Evolutionary conservation across 2,888 invertebrate genomes (phyloP), one percentile per base, ranked within the genome.

Genomic region (Zelleria hepariella): DNA sequence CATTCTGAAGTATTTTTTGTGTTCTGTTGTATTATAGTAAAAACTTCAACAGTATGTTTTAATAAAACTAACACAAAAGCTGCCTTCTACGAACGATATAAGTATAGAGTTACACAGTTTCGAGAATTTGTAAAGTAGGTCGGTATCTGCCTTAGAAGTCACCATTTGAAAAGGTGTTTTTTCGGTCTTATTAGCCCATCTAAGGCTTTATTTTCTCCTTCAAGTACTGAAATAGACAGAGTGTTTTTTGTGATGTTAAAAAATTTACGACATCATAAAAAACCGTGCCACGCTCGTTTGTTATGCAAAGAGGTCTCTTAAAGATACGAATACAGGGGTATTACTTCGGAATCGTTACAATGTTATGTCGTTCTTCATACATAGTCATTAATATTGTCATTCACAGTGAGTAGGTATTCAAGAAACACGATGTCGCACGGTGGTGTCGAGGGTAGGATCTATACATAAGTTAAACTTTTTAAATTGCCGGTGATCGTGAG

Each of bases 251-350:
- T 74, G 78, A 77, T 78, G 83, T 82, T 83, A 85, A 85, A 84
- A n/a, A 83, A 49, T 86, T 85, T 85, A 86, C 80, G 67, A 73
- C 71, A 5, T 80, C 83, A 74, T 86, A 86, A 86, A 86, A 85
- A 78, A 68, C 75, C 77, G 69, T 72, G 70, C 73, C 70, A 67
- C 72, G 71, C 74, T 74, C 80, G 79, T 78, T 79, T 77, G 74
- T 74, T 65, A 69, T 72, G 73, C 49, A 24, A 56, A 58, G 26
- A 51, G 58, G 52, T 42, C 59, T 48, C 53, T 56, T 32, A 21
- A 27, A 32, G 42, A 18, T 55, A 55, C 53, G 25, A 24, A n/a
- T 53, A 24, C 32, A 10, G 20, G n/a, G 21, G 32, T 8, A 55
- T 26, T 18, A 54, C 24, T n/a, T 54, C 24, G 51, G 23, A 51